phyloP scores from a whole-genome alignment of 1,140 invertebrate genomes.

The Drosophila takahashii region DNA sequence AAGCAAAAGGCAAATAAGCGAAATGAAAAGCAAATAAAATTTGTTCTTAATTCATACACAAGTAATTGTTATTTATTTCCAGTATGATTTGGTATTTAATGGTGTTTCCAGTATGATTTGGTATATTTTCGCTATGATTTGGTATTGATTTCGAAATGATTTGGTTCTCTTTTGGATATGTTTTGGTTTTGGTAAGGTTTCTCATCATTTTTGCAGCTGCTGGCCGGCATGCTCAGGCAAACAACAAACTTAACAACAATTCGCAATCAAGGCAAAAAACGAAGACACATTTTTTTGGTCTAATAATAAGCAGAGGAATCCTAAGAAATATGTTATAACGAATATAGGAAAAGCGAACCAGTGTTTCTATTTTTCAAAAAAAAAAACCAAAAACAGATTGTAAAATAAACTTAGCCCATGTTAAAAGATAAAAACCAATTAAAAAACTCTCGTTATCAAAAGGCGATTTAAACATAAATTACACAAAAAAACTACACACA shows the following conservation, averaged over 20 bases:
- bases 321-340: conserved; percentile 27
- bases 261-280: conserved; percentile 46
- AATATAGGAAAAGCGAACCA: conserved; percentile 28
- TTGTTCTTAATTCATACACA: conserved; percentile 57
- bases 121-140: background rate
- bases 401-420: conserved; percentile 45
- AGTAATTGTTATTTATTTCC: conserved; percentile 36
- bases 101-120: background rate
- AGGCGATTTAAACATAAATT: conserved; percentile 11
- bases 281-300: conserved; percentile 45
- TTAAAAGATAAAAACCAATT: conserved; percentile 30
- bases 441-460: conserved; percentile 39
- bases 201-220: conserved; percentile 28
- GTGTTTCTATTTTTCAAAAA: conserved; percentile 76
- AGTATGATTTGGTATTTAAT: conserved; percentile 15
- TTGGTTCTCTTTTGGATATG: background rate
- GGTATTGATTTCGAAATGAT: background rate
- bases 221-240: conserved; percentile 38
- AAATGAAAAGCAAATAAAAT: conserved; percentile 68
- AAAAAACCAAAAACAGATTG: conserved; percentile 16
- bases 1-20: conserved; percentile 36
- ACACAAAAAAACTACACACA: conserved; percentile 12
- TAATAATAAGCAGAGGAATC: conserved; percentile 23
- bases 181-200: background rate
- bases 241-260: conserved; percentile 31